These are phyloP conservation scores for Rhinolophus sinicus DNA, from an alignment of 2,113 vertebrate species.

Conservation along the genomic window DNA sequence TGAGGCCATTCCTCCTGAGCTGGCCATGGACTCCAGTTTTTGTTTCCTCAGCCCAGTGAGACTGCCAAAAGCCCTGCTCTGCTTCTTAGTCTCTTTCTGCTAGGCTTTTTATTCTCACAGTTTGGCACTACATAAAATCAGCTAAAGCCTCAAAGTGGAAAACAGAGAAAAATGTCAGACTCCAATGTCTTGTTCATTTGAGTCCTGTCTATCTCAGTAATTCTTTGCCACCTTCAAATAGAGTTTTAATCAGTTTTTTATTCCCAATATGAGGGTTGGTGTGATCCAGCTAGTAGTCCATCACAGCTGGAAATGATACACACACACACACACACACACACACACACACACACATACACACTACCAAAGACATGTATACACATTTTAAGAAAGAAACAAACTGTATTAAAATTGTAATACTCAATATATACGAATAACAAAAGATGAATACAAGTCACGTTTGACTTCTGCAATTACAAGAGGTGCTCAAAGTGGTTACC, in stretches of 20 bases:
- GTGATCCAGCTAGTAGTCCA: not conserved
- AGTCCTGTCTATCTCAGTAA: not conserved
- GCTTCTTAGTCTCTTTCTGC: not conserved
- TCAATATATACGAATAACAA: too few relatives aligned
- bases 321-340: too few relatives aligned
- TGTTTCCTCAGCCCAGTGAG: not conserved
- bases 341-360: too few relatives aligned
- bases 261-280: not conserved
- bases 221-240: not conserved
- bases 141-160: not conserved
- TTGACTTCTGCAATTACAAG: too few relatives aligned
- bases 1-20: not conserved
- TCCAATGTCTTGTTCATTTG: not conserved
- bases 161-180: not conserved
- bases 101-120: not conserved
- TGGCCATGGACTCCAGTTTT: not conserved
- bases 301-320: not conserved
- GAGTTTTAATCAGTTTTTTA: not conserved
- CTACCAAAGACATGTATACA: too few relatives aligned
- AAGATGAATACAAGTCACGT: too few relatives aligned
- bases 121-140: not conserved
- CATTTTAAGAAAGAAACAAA: too few relatives aligned
- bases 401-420: too few relatives aligned
- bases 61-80: not conserved
- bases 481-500: too few relatives aligned